Conservation (phyloP, 2,113 vertebrate species). For the Centropus bengalensis region DNA sequence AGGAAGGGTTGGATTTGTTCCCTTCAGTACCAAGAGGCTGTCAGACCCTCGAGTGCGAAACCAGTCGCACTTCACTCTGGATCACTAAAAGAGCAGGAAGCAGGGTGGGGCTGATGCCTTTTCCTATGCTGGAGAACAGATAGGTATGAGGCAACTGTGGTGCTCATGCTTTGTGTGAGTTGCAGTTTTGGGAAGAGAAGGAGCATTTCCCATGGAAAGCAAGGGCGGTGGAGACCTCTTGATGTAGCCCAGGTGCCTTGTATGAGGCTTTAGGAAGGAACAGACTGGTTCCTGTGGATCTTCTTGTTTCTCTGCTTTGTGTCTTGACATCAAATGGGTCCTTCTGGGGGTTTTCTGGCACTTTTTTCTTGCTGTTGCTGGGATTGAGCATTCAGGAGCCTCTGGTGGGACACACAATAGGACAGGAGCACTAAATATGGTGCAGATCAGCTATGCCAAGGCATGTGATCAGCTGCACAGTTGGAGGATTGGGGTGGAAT, state of each 20-base stretch:
- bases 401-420: not conserved
- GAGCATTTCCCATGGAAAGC: fast-evolving
- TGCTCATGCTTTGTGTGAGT: not conserved
- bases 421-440: not conserved
- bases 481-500: not conserved
- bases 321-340: not conserved
- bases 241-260: not conserved
- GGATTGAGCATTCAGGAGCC: not conserved
- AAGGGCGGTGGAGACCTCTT: not conserved
- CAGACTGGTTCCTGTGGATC: not conserved
- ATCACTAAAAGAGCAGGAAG: not conserved
- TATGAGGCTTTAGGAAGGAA: not conserved
- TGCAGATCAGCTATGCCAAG: not conserved
- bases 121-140: not conserved
- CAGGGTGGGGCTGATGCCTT: not conserved
- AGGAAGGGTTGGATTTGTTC: not conserved
- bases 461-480: not conserved
- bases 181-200: not conserved
- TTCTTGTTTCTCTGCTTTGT: not conserved
- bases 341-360: not conserved
- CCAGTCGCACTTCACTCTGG: not conserved
- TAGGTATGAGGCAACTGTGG: not conserved
- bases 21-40: not conserved
- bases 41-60: not conserved
- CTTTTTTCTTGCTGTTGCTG: not conserved